phyloP scores from a whole-genome alignment of 2,797 vertebrate genomes.

The Sphaeramia orbicularis region DNA sequence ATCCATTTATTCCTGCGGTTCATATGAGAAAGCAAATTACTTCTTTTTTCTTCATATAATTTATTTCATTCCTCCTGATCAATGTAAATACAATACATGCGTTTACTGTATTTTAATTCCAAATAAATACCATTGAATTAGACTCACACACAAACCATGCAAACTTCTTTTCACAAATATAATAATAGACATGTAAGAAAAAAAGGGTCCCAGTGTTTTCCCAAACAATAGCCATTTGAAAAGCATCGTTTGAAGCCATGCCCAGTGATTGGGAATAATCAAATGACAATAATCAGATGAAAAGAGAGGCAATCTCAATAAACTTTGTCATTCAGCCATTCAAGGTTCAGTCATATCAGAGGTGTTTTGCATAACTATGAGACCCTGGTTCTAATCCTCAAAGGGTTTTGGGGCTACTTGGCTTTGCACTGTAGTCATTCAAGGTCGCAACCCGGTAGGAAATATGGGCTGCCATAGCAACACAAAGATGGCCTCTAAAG shows the following conservation, averaged over 20 bases:
- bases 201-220: slow-evolving; percentile 48
- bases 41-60: slow-evolving; percentile 12
- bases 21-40: background rate
- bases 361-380: slow-evolving; percentile 95
- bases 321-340: slow-evolving; percentile 85
- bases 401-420: slow-evolving; percentile 92
- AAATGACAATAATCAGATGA: slow-evolving; percentile 81
- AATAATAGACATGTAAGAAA: slow-evolving; percentile 36
- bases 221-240: slow-evolving; percentile 67
- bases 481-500: slow-evolving; percentile 97
- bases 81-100: background rate
- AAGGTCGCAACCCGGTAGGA: slow-evolving; percentile 98
- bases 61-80: background rate
- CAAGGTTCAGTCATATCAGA: slow-evolving; percentile 87
- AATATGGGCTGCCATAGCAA: slow-evolving; percentile 98
- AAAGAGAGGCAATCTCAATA: slow-evolving; percentile 84
- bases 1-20: background rate
- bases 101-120: slow-evolving; percentile 15
- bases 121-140: slow-evolving; percentile 5
- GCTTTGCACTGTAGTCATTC: slow-evolving; percentile 98
- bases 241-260: slow-evolving; percentile 70
- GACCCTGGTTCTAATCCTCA: slow-evolving; percentile 95
- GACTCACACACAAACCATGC: slow-evolving; percentile 20
- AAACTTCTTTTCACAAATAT: slow-evolving; percentile 31
- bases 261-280: slow-evolving; percentile 82